These are phyloP conservation scores for Myopa tessellatipennis DNA, from an alignment of 2,888 invertebrate genomes.

Conservation along the genomic window DNA sequence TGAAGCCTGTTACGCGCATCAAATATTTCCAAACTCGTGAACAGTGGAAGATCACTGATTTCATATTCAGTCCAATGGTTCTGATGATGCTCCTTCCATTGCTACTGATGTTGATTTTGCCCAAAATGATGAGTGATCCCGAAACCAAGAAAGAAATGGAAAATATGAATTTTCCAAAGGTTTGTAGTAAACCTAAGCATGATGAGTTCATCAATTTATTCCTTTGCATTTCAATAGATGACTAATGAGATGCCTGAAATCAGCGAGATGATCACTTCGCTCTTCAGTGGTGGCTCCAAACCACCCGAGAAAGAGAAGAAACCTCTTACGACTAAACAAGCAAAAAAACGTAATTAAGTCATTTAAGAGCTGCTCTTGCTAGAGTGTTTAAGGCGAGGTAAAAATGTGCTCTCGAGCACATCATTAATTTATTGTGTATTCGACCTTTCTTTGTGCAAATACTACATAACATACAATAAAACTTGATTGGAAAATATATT, in stretches of 20 bases:
- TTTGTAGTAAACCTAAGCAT: conserved; percentile 36
- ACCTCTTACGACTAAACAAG: conserved; percentile 60
- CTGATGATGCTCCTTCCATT: conserved; percentile 97
- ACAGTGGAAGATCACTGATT: conserved; percentile 97
- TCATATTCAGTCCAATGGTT: conserved; percentile 97
- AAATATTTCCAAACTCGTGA: conserved; percentile 94
- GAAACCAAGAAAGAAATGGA: conserved; percentile 97
- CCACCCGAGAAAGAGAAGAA: conserved; percentile 64
- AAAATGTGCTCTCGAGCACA: no score
- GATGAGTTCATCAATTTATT: neutral
- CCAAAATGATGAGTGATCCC: conserved; percentile 98
- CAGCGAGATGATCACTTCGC: conserved; percentile 92
- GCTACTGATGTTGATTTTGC: conserved; percentile 89
- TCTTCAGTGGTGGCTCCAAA: conserved; percentile 79
- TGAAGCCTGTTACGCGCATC: conserved; percentile 84
- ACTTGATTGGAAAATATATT: no score
- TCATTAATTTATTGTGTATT: conserved; percentile 15
- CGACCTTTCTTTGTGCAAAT: conserved; percentile 12
- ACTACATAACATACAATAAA: no score
- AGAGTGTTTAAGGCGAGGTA: no score
- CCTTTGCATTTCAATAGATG: conserved; percentile 72
- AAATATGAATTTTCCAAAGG: conserved; percentile 76
- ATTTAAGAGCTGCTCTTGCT: conserved; percentile 2
- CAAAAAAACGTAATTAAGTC: conserved; percentile 65
- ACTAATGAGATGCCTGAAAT: conserved; percentile 92